phyloP scores from a whole-genome alignment of 2,113 vertebrate genomes.

The Oryzias curvinotus region DNA sequence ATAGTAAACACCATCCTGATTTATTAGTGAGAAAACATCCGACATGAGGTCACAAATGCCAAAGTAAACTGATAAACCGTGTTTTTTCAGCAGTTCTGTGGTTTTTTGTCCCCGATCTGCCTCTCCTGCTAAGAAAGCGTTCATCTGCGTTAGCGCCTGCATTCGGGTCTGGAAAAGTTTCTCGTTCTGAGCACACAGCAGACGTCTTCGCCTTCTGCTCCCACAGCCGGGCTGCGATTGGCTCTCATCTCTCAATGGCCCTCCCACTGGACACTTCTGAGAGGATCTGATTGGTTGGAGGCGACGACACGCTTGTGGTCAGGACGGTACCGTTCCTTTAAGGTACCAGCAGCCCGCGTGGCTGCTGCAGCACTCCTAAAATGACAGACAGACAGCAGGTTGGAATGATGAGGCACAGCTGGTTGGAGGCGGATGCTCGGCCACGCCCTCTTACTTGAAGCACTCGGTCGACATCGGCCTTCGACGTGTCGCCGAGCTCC shows the following conservation, averaged over 20 bases:
- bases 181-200: constrained; percentile 33
- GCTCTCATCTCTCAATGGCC: constrained; percentile 45
- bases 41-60: constrained; percentile 31
- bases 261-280: constrained; percentile 50
- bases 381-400: constrained; percentile 17
- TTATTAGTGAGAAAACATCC: constrained; percentile 23
- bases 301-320: constrained; percentile 74
- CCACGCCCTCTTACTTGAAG: constrained; percentile 79
- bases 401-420: not conserved
- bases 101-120: not conserved
- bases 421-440: fast-evolving
- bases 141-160: constrained; percentile 10
- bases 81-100: constrained; percentile 16
- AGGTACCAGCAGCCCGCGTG: constrained; percentile 96
- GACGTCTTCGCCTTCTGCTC: constrained; percentile 33
- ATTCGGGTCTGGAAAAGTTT: constrained; percentile 33
- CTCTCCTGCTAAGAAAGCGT: constrained; percentile 36
- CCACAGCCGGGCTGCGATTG: constrained; percentile 49
- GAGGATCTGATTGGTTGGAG: constrained; percentile 38
- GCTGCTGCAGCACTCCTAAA: constrained; percentile 94
- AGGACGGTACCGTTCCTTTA: constrained; percentile 94
- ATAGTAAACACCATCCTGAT: constrained; percentile 11
- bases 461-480: constrained; percentile 90
- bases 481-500: constrained; percentile 87
- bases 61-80: constrained; percentile 27